phyloP scores from a whole-genome alignment of 2,888 invertebrate species.

The Emmelina monodactyla region DNA sequence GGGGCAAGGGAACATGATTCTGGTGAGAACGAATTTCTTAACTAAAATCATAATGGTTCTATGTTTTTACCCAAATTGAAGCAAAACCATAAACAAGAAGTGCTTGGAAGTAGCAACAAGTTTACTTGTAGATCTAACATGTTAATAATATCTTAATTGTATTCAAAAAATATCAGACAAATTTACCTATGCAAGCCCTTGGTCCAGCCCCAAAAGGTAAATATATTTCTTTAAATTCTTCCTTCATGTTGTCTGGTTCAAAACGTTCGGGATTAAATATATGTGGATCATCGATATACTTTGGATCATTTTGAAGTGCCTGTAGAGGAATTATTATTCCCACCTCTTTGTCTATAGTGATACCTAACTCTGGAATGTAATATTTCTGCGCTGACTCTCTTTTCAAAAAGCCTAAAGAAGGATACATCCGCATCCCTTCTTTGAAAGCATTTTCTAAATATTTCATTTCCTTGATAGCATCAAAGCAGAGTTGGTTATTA shows the following conservation, averaged over 20 bases:
- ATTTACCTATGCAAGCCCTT: conserved; percentile 48
- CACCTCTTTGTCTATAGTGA: conserved; percentile 39
- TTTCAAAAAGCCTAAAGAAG: conserved; percentile 41
- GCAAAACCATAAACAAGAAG: no score
- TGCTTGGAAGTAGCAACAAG: no score
- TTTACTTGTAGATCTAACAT: no score
- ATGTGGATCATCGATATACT: conserved; percentile 38
- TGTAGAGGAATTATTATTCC: conserved; percentile 42
- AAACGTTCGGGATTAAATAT: conserved; percentile 47
- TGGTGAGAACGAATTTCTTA: no score
- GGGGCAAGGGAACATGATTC: no score
- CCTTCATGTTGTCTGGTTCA: conserved; percentile 24
- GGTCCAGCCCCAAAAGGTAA: conserved; percentile 54
- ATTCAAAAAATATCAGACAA: no score
- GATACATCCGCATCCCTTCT: conserved; percentile 50
- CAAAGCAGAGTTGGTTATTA: conserved; percentile 38
- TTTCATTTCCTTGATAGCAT: conserved; percentile 46
- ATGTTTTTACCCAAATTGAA: no score
- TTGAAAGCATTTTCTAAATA: conserved; percentile 47
- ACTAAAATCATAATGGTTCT: no score
- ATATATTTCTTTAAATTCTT: conserved; percentile 32
- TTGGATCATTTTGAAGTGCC: conserved; percentile 43
- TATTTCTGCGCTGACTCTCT: conserved; percentile 43
- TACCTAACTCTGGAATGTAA: conserved; percentile 39
- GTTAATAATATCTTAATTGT: no score